Conservation (phyloP, 2,797 vertebrate species). For the Sebastes oblongus region DNA sequence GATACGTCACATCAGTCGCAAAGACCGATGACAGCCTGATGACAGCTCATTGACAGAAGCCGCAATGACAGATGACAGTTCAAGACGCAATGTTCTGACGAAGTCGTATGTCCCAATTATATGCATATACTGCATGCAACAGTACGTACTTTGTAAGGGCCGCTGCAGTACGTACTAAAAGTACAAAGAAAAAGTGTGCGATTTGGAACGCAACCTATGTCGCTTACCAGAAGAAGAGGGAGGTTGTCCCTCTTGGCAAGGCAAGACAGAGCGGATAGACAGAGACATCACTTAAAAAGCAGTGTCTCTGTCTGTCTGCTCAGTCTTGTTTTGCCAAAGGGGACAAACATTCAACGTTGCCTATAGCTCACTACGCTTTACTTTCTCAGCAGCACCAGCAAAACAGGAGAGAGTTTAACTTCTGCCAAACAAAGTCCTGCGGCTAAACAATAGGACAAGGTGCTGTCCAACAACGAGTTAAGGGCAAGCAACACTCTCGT, state of each 20-base stretch:
- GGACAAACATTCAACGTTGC: conserved; percentile 31
- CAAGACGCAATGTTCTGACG: background rate
- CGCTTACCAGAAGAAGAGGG: background rate
- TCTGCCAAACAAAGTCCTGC: conserved; percentile 6
- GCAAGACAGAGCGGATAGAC: conserved; percentile 31
- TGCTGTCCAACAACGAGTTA: background rate
- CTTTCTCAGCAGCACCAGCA: conserved; percentile 27
- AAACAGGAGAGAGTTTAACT: background rate
- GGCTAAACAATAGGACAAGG: background rate
- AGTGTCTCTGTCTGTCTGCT: conserved; percentile 16
- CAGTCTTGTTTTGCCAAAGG: conserved; percentile 37
- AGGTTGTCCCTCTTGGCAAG: conserved; percentile 30
- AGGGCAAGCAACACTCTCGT: background rate
- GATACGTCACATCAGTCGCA: background rate
- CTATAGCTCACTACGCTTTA: conserved; percentile 43
- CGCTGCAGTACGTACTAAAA: background rate
- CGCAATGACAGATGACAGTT: background rate
- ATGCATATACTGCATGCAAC: background rate
- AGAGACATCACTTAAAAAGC: conserved; percentile 21
- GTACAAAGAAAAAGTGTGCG: background rate
- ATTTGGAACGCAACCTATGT: background rate
- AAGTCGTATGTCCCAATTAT: background rate
- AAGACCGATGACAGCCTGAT: background rate
- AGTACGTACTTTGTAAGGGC: background rate
- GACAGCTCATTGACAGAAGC: background rate